Percentiles rank a stretch among this genome's conserved stretches.
Evolutionary conservation across 23 tunicate genomes (phyloP).

Genomic region (Oikopleura dioica): DNA sequence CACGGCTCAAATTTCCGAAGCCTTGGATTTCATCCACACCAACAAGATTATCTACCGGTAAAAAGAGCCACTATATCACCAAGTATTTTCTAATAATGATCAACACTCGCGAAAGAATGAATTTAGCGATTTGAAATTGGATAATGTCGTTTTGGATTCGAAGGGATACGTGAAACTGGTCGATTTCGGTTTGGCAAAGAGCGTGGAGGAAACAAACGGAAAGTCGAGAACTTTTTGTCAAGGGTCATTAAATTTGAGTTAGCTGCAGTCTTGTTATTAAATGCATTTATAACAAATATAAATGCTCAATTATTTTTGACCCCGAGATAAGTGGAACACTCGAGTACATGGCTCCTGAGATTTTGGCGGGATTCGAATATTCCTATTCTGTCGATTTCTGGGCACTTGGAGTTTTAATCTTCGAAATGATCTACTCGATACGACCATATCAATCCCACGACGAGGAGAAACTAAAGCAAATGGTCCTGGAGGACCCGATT

Average conservation of each 20-base stretch:
- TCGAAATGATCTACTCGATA: background rate
- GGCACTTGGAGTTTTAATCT: slow-evolving; percentile 5
- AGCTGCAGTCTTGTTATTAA: too few species aligned
- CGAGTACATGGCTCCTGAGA: slow-evolving; percentile 9
- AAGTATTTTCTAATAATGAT: too few species aligned
- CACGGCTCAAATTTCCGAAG: background rate
- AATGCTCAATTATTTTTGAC: too few species aligned
- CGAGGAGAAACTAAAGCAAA: background rate
- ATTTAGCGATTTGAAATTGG: slow-evolving; percentile 3
- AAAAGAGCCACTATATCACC: too few species aligned
- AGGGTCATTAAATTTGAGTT: too few species aligned
- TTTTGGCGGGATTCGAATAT: background rate
- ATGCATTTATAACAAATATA: too few species aligned
- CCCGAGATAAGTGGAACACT: too few species aligned
- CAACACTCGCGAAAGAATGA: too few species aligned
- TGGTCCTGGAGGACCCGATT: background rate
- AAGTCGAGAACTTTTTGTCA: slow-evolving; percentile 7
- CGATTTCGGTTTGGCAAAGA: background rate
- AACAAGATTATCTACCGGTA: background rate
- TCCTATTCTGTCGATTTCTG: background rate
- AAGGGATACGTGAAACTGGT: background rate
- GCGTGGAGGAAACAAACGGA: too few species aligned
- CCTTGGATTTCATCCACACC: background rate
- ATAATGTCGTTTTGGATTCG: background rate
- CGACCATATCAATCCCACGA: background rate